Conservation (phyloP, 2,888 invertebrate species). For the Drosophila anomalata region DNA sequence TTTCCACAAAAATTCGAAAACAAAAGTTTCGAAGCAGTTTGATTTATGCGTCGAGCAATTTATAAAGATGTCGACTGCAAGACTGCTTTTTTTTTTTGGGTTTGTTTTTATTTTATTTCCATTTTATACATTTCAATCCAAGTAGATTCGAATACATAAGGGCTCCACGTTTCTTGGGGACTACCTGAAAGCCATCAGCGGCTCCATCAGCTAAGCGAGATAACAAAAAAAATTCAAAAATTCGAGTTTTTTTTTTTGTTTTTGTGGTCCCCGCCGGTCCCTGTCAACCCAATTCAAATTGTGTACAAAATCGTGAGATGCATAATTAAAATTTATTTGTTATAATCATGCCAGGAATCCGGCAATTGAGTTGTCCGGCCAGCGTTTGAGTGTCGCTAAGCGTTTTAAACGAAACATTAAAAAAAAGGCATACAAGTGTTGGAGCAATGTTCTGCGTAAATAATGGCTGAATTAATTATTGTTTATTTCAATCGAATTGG, state of each 20-base stretch:
- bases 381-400: slow-evolving; percentile 11
- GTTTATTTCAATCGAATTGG: slow-evolving; percentile 25
- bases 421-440: background rate
- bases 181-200: slow-evolving; percentile 55
- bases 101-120: slow-evolving; percentile 18
- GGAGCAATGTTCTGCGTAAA: background rate
- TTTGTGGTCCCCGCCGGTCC: slow-evolving; percentile 31
- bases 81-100: slow-evolving; percentile 26
- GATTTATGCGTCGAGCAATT: slow-evolving; percentile 73
- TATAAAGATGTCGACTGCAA: slow-evolving; percentile 74
- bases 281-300: slow-evolving; percentile 79
- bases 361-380: slow-evolving; percentile 67
- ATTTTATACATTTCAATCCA: slow-evolving; percentile 30
- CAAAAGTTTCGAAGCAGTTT: slow-evolving; percentile 50
- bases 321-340: slow-evolving; percentile 75
- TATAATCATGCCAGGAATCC: slow-evolving; percentile 55
- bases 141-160: slow-evolving; percentile 48
- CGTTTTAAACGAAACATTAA: slow-evolving; percentile 15
- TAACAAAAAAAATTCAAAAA: slow-evolving; percentile 38
- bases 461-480: slow-evolving; percentile 28
- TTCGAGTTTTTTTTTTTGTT: slow-evolving; percentile 17
- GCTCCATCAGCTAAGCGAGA: slow-evolving; percentile 51
- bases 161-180: slow-evolving; percentile 55
- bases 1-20: slow-evolving; percentile 51
- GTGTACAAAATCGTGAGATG: slow-evolving; percentile 76